These are phyloP conservation scores for Heliconius hortense DNA, from an alignment of 2,888 invertebrate species.

Conservation along the genomic window DNA sequence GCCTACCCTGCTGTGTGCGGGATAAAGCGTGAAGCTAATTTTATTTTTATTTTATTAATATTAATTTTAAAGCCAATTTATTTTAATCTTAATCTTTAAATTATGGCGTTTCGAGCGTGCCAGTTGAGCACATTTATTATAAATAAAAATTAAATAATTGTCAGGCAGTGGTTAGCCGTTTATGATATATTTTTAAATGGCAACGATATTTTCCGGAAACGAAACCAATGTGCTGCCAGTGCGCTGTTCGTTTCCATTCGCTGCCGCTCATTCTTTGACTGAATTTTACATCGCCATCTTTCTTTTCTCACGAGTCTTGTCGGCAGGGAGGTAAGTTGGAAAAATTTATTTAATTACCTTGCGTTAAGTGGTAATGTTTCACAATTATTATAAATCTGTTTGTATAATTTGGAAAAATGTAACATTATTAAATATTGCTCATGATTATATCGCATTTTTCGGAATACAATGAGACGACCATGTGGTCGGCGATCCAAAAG, in stretches of 20 bases:
- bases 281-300: conserved; percentile 69
- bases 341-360: conserved; percentile 45
- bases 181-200: conserved; percentile 27
- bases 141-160: neutral
- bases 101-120: no score
- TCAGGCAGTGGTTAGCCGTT: neutral
- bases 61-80: neutral
- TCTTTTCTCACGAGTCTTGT: conserved; percentile 72
- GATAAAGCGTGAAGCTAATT: no score
- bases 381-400: neutral
- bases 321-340: conserved; percentile 73
- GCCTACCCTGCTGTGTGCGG: no score
- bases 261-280: conserved; percentile 34
- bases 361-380: conserved; percentile 27
- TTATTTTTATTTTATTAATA: neutral
- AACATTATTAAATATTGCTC: conserved; percentile 7
- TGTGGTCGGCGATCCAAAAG: conserved; percentile 68
- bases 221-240: conserved; percentile 35
- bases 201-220: conserved; percentile 36
- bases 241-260: conserved; percentile 49
- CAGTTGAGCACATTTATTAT: no score
- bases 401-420: neutral
- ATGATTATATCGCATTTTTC: conserved; percentile 35
- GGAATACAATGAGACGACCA: conserved; percentile 57
- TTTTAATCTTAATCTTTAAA: no score